Percentiles rank a stretch among this genome's conserved stretches.
Conservation (phyloP, 2,797 vertebrate species). For the Clarias platycephalus region DNA sequence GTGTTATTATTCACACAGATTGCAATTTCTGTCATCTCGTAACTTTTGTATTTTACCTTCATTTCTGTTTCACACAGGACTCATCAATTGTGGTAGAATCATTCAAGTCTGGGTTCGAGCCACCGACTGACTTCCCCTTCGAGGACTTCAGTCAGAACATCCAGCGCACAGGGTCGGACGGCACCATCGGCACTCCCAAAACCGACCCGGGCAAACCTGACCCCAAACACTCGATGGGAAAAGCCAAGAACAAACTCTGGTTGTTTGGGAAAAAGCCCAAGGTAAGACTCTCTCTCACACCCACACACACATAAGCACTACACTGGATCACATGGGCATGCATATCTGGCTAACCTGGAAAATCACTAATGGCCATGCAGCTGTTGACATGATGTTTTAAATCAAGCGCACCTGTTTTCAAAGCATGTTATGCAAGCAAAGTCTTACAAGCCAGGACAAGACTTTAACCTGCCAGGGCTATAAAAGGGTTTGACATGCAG, state of each 20-base stretch:
- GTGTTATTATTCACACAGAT: neutral
- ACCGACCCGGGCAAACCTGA: slow-evolving; percentile 82
- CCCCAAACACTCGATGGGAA: slow-evolving; percentile 85
- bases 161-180: slow-evolving; percentile 91
- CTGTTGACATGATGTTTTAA: neutral
- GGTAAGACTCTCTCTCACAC: slow-evolving; percentile 70
- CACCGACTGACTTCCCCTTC: slow-evolving; percentile 93
- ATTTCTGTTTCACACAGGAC: slow-evolving; percentile 75
- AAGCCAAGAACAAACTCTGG: slow-evolving; percentile 97
- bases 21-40: neutral
- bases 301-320: neutral
- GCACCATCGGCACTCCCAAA: slow-evolving; percentile 89
- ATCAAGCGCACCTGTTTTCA: slow-evolving; percentile 12
- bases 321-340: neutral
- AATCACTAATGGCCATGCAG: neutral
- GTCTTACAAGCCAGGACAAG: slow-evolving; percentile 34
- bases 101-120: slow-evolving; percentile 96
- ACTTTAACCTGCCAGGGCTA: slow-evolving; percentile 40
- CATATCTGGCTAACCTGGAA: neutral
- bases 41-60: neutral
- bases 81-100: slow-evolving; percentile 92
- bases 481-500: slow-evolving; percentile 34
- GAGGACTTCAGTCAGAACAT: slow-evolving; percentile 98
- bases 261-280: slow-evolving; percentile 99
- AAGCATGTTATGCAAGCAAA: slow-evolving; percentile 12